phyloP scores from a whole-genome alignment of 2,113 vertebrate genomes.

The Vanacampus margaritifer region DNA sequence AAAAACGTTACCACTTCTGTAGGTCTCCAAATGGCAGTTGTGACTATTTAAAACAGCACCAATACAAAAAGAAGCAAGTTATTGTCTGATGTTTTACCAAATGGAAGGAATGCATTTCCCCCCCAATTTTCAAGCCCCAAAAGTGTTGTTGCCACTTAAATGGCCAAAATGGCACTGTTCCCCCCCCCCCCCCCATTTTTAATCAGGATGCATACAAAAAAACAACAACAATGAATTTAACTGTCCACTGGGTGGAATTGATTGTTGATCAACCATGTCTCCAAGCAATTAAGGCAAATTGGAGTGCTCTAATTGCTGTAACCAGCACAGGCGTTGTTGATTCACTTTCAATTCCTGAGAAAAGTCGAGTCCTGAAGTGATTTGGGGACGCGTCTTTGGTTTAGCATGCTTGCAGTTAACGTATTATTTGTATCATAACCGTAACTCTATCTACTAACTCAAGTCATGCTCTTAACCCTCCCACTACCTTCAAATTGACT shows the following conservation, averaged over 20 bases:
- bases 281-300: not conserved
- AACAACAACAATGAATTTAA: not conserved
- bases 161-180: not conserved
- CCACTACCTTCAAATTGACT: too few species aligned
- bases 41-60: not conserved
- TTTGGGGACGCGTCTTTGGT: not conserved
- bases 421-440: not conserved
- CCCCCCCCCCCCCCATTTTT: not conserved
- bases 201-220: not conserved
- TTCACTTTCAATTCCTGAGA: not conserved
- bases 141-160: not conserved
- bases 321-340: not conserved
- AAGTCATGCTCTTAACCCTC: not conserved
- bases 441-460: not conserved
- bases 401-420: not conserved
- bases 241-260: not conserved
- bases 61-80: not conserved
- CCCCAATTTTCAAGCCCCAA: not conserved
- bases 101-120: not conserved
- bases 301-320: constrained; percentile 1
- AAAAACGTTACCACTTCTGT: not conserved
- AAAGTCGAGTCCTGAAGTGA: not conserved
- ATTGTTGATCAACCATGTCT: not conserved
- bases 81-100: not conserved
- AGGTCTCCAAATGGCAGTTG: not conserved